phyloP scores from a whole-genome alignment of 2,113 vertebrate species.

The Chrysemys picta region DNA sequence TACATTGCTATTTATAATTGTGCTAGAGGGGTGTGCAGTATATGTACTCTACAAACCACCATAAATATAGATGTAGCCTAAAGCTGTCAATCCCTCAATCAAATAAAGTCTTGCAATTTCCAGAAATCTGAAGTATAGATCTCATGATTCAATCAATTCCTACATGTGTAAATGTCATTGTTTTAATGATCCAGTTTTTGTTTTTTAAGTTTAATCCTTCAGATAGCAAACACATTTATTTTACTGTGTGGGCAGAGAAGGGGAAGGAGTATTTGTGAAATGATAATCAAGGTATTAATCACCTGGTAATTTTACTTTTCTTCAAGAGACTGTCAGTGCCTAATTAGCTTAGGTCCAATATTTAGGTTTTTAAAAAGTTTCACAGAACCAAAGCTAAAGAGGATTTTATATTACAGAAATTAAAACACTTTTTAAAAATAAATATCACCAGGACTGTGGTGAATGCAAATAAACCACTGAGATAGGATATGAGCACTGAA shows the following conservation, averaged over 20 bases:
- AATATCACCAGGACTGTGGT: not conserved
- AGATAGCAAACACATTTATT: not conserved
- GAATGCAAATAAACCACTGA: not conserved
- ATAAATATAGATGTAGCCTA: not conserved
- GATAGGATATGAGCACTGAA: not conserved
- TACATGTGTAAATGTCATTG: not conserved
- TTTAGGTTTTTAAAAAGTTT: not conserved
- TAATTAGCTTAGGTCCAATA: not conserved
- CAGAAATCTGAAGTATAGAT: not conserved
- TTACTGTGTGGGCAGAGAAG: fast-evolving
- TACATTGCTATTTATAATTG: not conserved
- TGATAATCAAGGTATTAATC: not conserved
- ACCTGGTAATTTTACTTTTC: not conserved
- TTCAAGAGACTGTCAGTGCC: not conserved
- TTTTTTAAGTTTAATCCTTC: not conserved
- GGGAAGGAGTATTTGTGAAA: not conserved
- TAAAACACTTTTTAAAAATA: not conserved
- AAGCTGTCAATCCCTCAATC: not conserved
- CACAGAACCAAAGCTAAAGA: not conserved
- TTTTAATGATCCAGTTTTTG: not conserved
- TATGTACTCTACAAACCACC: not conserved
- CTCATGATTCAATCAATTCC: not conserved
- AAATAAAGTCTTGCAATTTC: not conserved
- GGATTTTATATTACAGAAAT: not conserved
- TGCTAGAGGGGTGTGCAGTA: not conserved